These are phyloP conservation scores for Harpegnathos saltator DNA, from an alignment of 1,140 invertebrate genomes.

Conservation along the genomic window DNA sequence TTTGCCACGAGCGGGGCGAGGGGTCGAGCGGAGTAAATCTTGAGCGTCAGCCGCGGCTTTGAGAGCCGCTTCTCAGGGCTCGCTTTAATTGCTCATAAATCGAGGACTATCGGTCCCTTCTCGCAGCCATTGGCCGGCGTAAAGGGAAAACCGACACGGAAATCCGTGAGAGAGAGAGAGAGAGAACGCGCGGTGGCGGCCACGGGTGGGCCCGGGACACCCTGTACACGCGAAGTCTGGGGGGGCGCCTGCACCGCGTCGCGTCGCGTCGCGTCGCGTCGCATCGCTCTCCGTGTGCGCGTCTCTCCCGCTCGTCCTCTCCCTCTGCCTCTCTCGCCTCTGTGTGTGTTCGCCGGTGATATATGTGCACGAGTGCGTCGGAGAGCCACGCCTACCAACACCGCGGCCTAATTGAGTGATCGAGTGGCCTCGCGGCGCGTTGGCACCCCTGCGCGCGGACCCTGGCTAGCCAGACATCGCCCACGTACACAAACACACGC, in stretches of 20 bases:
- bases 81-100: no score
- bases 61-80: no score
- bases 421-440: slow-evolving; percentile 81
- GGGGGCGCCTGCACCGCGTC: slow-evolving; percentile 26
- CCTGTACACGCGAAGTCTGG: slow-evolving; percentile 32
- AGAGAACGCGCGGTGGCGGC: no score
- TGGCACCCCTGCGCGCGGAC: slow-evolving; percentile 73
- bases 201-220: slow-evolving; percentile 15
- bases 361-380: slow-evolving; percentile 81
- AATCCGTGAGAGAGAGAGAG: not conserved
- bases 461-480: slow-evolving; percentile 40
- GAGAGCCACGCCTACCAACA: slow-evolving; percentile 83
- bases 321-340: no score
- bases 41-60: no score
- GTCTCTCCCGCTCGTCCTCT: slow-evolving; percentile 40
- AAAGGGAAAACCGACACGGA: not conserved
- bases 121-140: no score
- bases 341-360: slow-evolving; percentile 76
- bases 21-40: no score
- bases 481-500: slow-evolving; percentile 14
- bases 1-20: no score
- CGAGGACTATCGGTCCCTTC: no score
- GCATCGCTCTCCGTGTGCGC: slow-evolving; percentile 26
- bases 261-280: slow-evolving; percentile 23
- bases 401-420: slow-evolving; percentile 84